Evolutionary conservation across 2,113 vertebrate genomes (phyloP), one percentile per base, ranked within the genome.

Genomic region (Corythornis madagascariensis): DNA sequence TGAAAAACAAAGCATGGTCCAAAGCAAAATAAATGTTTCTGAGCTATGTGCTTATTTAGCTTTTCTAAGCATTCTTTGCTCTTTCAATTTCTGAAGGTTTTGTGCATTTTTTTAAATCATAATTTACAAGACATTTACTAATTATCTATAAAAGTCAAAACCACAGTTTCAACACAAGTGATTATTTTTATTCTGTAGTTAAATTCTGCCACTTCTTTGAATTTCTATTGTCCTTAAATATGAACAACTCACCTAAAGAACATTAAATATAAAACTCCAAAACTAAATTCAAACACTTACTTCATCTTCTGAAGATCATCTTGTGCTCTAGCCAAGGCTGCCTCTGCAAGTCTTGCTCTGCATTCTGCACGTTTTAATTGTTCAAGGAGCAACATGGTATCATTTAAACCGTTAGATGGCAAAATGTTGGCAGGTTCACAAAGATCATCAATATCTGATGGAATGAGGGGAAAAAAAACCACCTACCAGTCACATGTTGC

Each of bases 301-400:
- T 96, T 99, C 96, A 99, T 98, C 96, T 98, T 99, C 33, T 99
- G 98, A 50, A 99, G 97, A 91, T 99, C 99, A 18, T 99, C 98
- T 50, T 98, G 97, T 16, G 98, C 98, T 95, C 98, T 97, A 60
- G 97, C 96, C 90, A 99, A 89, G 1, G 98, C 98, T 73, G 98
- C 98, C 93, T 99, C 99, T 20, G 98, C 97, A 1, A 88, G 94
- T 45, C 93, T 92, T 22, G 98, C 98, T 94, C 98, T 97, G 43
- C 97, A 97, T 87, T 99, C 98, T 1, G 98, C 97, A 3, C 35
- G 89, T 83, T 96, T 97, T n/a, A 98, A 80, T 29, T 97, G 98
- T 33, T 96, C 97, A 43, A 98, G 94, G 53, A 98, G 90, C 29
- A 91, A 87, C 74, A 83, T 9, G 12, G 66, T 84, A 76, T 91